Conservation (phyloP, 2,888 invertebrate species). For the Eupsilia transversa region DNA sequence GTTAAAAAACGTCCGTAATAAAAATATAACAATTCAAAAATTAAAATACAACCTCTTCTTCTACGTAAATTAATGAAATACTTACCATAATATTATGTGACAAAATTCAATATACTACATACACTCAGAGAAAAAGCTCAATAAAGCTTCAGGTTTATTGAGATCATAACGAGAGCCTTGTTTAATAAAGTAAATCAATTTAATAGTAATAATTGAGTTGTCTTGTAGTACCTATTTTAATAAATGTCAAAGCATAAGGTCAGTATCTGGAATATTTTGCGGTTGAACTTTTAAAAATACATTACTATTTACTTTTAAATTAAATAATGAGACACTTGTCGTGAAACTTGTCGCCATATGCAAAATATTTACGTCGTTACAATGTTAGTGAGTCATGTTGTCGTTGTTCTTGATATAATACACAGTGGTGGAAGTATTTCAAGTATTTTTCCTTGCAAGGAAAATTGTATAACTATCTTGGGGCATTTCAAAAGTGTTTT, state of each 20-base stretch:
- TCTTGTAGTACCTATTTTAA: background rate
- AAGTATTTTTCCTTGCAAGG: conserved; percentile 26
- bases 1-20: too few relatives aligned
- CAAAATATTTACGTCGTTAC: conserved; percentile 30
- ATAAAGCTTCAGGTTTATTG: background rate
- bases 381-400: conserved; percentile 28
- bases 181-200: background rate
- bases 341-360: conserved; percentile 36
- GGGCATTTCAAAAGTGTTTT: background rate
- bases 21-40: too few relatives aligned
- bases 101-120: too few relatives aligned
- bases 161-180: background rate
- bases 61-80: too few relatives aligned
- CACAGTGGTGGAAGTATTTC: conserved; percentile 16
- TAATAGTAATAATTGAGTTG: conserved; percentile 16
- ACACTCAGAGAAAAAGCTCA: too few relatives aligned
- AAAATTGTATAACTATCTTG: background rate
- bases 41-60: too few relatives aligned
- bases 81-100: too few relatives aligned
- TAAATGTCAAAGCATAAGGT: conserved; percentile 37
- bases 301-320: conserved; percentile 31
- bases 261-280: conserved; percentile 27
- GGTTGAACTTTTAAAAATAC: conserved; percentile 37
- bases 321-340: conserved; percentile 41
- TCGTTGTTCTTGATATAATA: conserved; percentile 35